Conservation (phyloP, 2,888 invertebrate genomes). For the Desoria tigrina region DNA sequence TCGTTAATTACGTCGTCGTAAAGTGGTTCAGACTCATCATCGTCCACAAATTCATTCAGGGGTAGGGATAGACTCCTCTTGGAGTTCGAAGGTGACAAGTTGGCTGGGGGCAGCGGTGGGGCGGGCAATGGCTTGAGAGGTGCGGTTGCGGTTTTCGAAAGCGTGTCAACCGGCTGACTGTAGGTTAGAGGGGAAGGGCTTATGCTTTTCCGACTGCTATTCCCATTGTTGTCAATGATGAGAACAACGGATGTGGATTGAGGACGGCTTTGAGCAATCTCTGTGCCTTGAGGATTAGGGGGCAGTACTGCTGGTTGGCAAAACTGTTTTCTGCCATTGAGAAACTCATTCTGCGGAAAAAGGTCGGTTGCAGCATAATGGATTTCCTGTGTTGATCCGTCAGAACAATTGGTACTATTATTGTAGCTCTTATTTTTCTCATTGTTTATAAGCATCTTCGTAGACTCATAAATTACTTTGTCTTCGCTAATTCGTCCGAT, state of each 20-base stretch:
- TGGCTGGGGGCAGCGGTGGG: too few relatives aligned
- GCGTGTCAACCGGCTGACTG: conserved; percentile 39
- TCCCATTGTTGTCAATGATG: conserved; percentile 43
- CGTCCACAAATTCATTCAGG: conserved; percentile 1
- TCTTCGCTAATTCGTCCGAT: neutral
- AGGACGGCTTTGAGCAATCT: conserved; percentile 29
- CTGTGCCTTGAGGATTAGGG: conserved; percentile 1
- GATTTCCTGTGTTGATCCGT: conserved; percentile 34
- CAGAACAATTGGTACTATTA: conserved; percentile 13
- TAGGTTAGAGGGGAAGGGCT: conserved; percentile 32
- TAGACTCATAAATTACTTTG: conserved; percentile 29
- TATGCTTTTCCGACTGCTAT: conserved; percentile 14
- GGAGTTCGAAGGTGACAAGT: neutral
- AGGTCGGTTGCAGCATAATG: conserved; percentile 52
- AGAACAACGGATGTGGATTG: conserved; percentile 50
- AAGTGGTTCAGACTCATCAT: conserved; percentile 37
- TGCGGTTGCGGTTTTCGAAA: neutral
- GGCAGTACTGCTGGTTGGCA: conserved; percentile 22
- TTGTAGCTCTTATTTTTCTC: conserved; percentile 2
- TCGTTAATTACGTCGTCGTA: conserved; percentile 52
- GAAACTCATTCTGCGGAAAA: conserved; percentile 18
- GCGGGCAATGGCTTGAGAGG: conserved; percentile 26
- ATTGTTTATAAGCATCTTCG: conserved; percentile 26
- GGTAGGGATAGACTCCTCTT: neutral
- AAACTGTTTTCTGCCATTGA: conserved; percentile 18